phyloP scores from a whole-genome alignment of 2,888 invertebrate genomes.

The Myathropa florea region DNA sequence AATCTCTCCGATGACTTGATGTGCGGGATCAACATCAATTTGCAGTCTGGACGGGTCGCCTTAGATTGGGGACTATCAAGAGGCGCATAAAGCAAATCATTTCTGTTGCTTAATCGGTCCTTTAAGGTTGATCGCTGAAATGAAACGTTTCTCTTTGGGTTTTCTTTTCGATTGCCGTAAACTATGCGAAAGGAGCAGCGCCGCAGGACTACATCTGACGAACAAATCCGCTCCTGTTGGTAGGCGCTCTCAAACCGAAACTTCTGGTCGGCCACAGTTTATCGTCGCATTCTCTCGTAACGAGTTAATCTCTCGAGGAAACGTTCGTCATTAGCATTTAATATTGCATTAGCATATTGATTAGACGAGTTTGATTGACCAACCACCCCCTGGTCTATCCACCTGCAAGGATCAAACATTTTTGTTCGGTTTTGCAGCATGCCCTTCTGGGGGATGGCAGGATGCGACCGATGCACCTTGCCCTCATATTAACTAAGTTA shows the following conservation, averaged over 20 bases:
- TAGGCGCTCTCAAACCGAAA: constrained; percentile 1
- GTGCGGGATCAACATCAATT: not conserved
- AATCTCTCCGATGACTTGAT: not conserved
- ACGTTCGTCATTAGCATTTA: constrained; percentile 67
- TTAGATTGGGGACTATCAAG: too few relatives aligned
- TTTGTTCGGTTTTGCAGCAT: constrained; percentile 7
- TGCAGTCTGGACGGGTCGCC: not conserved
- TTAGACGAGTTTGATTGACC: constrained; percentile 49
- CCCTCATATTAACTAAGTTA: constrained; percentile 47
- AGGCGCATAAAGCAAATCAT: too few relatives aligned
- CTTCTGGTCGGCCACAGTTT: constrained; percentile 15
- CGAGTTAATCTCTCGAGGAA: constrained; percentile 64
- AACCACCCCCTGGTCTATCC: not conserved
- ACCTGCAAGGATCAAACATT: not conserved
- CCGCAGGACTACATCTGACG: too few relatives aligned
- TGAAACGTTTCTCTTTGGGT: too few relatives aligned
- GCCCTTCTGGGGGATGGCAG: constrained; percentile 7
- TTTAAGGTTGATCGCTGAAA: not conserved
- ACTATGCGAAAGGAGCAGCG: too few relatives aligned
- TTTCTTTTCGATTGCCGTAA: too few relatives aligned
- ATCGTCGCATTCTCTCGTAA: constrained; percentile 48
- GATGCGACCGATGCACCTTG: not conserved
- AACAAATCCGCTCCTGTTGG: not conserved
- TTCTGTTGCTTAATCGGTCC: not conserved
- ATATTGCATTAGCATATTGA: constrained; percentile 69